Evolutionary conservation across 2,113 vertebrate species (phyloP).

Genomic region (Protomyctophum bolini): DNA sequence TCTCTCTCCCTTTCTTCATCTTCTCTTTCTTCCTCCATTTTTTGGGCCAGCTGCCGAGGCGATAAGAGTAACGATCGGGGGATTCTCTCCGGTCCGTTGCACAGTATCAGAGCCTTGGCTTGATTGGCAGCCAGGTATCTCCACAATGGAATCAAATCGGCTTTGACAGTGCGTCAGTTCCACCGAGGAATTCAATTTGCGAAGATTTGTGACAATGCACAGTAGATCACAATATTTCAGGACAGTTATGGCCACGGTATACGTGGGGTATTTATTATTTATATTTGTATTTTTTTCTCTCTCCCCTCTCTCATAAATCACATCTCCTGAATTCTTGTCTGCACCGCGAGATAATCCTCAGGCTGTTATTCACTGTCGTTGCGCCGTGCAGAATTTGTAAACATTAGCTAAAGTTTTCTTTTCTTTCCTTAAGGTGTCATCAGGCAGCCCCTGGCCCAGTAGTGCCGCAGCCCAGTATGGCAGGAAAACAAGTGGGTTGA

Average conservation of each 20-base stretch:
- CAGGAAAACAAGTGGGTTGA: slow-evolving; percentile 42
- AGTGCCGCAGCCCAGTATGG: slow-evolving; percentile 47
- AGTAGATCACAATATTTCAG: slow-evolving; percentile 54
- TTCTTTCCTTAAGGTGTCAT: slow-evolving; percentile 28
- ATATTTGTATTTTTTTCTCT: background rate
- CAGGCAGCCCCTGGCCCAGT: slow-evolving; percentile 51
- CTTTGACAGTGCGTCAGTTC: slow-evolving; percentile 60
- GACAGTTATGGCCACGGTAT: slow-evolving; percentile 46
- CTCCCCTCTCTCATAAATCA: slow-evolving; percentile 67
- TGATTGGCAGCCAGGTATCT: slow-evolving; percentile 68
- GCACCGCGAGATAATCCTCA: slow-evolving; percentile 73
- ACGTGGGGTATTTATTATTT: slow-evolving; percentile 14
- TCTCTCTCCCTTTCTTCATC: background rate
- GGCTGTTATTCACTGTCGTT: slow-evolving; percentile 68
- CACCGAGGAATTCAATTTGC: slow-evolving; percentile 68
- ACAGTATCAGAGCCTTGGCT: slow-evolving; percentile 47
- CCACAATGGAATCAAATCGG: slow-evolving; percentile 60
- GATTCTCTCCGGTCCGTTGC: slow-evolving; percentile 59
- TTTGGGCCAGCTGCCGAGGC: slow-evolving; percentile 28
- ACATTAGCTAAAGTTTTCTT: slow-evolving; percentile 49
- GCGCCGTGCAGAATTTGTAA: slow-evolving; percentile 66
- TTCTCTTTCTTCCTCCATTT: slow-evolving; percentile 4
- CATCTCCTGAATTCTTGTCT: slow-evolving; percentile 73
- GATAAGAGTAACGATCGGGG: slow-evolving; percentile 68
- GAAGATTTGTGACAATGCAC: slow-evolving; percentile 66